These are phyloP conservation scores for Phaenicophaeus curvirostris DNA, from an alignment of 2,797 vertebrate species.

Conservation along the genomic window DNA sequence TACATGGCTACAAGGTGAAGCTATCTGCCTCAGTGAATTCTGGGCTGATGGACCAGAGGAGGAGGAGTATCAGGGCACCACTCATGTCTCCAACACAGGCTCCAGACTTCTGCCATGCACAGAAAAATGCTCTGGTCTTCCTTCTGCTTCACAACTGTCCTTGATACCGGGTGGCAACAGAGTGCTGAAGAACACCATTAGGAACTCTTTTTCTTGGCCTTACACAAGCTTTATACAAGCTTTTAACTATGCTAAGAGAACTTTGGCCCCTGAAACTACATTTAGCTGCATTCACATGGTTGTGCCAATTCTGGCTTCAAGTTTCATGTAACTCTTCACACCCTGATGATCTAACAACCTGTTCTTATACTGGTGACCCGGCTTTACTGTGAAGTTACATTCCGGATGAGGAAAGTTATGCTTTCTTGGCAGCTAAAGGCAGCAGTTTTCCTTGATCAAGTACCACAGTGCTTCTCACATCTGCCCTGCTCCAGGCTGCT, in stretches of 20 bases:
- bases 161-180: neutral
- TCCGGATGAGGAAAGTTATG: neutral
- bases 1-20: neutral
- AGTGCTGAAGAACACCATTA: neutral
- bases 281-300: neutral
- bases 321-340: neutral
- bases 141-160: neutral
- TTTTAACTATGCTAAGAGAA: neutral
- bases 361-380: neutral
- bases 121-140: neutral
- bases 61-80: neutral
- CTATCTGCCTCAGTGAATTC: neutral
- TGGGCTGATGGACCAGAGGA: neutral
- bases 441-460: neutral
- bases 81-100: neutral
- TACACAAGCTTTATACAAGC: neutral
- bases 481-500: rapidly evolving
- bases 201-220: neutral
- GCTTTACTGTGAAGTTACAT: neutral
- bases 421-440: neutral
- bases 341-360: neutral
- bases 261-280: neutral
- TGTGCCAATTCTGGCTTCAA: neutral
- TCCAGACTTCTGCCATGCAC: neutral
- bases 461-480: neutral